Percentiles rank a stretch among this genome's conserved stretches.
Conservation (phyloP, 2,888 invertebrate genomes). For the Bugulina stolonifera region DNA sequence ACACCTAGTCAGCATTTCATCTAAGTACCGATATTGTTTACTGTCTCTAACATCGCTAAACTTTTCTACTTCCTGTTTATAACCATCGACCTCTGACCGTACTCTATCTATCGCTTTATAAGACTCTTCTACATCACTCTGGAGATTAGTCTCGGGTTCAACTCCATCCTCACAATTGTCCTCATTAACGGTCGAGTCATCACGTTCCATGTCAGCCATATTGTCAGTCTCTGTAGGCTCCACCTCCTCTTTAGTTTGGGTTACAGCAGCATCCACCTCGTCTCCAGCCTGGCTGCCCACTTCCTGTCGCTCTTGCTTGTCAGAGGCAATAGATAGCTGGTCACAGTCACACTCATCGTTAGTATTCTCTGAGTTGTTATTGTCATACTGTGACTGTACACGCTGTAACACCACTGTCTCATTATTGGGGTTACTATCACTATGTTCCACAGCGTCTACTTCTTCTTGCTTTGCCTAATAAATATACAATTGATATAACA, state of each 20-base stretch:
- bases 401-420: neutral
- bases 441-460: neutral
- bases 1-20: constrained; percentile 22
- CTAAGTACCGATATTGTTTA: constrained; percentile 15
- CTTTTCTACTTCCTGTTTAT: constrained; percentile 6
- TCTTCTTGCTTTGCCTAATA: constrained; percentile 2
- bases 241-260: neutral
- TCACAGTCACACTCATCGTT: neutral
- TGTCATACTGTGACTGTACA: neutral
- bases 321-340: no score
- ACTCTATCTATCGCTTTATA: constrained; percentile 21
- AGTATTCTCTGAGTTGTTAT: neutral
- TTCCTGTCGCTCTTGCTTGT: no score
- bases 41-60: neutral
- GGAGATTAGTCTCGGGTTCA: no score
- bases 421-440: no score
- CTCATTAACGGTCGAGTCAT: neutral
- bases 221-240: neutral
- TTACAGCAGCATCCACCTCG: neutral
- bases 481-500: no score
- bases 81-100: neutral
- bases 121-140: neutral
- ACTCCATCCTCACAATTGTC: no score
- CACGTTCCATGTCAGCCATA: neutral
- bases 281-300: neutral